phyloP scores from a whole-genome alignment of 2,888 invertebrate genomes.

The Mesorhabditis belari region DNA sequence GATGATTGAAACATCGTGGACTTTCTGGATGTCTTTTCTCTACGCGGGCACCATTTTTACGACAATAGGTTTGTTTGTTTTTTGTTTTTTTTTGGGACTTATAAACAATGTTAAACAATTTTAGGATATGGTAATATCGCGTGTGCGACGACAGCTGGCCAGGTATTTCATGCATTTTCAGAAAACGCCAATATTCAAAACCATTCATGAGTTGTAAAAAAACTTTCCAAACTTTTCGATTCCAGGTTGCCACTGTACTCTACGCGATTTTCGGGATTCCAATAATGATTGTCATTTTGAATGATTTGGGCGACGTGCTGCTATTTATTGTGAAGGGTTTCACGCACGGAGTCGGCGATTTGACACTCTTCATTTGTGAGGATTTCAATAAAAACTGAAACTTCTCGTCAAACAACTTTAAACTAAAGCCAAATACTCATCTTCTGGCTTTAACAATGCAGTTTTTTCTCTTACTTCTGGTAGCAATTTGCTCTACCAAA shows the following conservation, averaged over 20 bases:
- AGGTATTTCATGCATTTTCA: too few species aligned
- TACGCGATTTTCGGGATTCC: conserved; percentile 89
- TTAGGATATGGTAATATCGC: conserved; percentile 92
- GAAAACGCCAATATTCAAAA: too few species aligned
- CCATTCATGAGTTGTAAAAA: not conserved
- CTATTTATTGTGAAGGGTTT: conserved; percentile 29
- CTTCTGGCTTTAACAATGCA: too few species aligned
- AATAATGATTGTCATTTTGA: conserved; percentile 82
- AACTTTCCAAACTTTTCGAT: too few species aligned
- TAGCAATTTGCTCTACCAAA: too few species aligned
- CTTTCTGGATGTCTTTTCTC: conserved; percentile 48
- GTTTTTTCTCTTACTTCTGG: too few species aligned
- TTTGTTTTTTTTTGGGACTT: too few species aligned
- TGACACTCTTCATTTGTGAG: conserved; percentile 18
- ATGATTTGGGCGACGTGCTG: conserved; percentile 87
- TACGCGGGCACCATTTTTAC: conserved; percentile 52
- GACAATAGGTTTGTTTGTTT: conserved; percentile 43
- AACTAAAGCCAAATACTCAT: too few species aligned
- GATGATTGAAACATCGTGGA: conserved; percentile 40
- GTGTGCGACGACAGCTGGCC: conserved; percentile 77
- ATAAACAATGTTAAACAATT: not conserved
- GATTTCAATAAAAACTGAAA: too few species aligned
- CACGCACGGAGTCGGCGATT: conserved; percentile 14
- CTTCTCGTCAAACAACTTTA: too few species aligned
- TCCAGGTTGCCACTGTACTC: conserved; percentile 73